Percentiles rank a stretch among this genome's conserved stretches.
These are phyloP conservation scores for Acrocephalus kingi DNA, from an alignment of 2,113 vertebrate genomes.

Conservation along the genomic window DNA sequence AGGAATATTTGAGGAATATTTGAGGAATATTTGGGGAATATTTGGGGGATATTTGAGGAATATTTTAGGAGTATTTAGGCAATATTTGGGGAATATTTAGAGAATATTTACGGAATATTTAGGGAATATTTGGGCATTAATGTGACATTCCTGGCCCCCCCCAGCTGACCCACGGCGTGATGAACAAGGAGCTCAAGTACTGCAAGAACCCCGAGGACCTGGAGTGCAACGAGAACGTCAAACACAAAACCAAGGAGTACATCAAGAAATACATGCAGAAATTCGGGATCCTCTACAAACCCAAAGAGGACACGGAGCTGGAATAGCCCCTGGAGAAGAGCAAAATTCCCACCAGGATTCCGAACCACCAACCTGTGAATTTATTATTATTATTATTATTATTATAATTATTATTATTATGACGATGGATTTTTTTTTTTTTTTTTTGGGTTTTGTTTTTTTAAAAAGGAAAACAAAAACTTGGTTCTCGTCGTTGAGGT, in stretches of 20 bases:
- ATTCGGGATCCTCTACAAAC: conserved; percentile 91
- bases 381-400: not conserved
- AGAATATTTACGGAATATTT: too few relatives aligned
- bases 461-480: not conserved
- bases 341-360: too few relatives aligned
- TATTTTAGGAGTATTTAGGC: too few relatives aligned
- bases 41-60: too few relatives aligned
- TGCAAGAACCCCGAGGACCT: conserved; percentile 97
- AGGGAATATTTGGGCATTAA: not conserved
- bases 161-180: conserved; percentile 95
- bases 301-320: conserved; percentile 95
- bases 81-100: too few relatives aligned
- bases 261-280: conserved; percentile 99
- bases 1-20: too few relatives aligned
- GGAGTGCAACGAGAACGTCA: conserved; percentile 98
- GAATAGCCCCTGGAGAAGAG: not conserved
- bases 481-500: not conserved
- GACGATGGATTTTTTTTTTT: not conserved
- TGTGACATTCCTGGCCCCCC: too few relatives aligned
- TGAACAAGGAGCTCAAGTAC: conserved; percentile 99
- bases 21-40: too few relatives aligned
- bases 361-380: conserved; percentile 1
- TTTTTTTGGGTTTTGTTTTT: not conserved
- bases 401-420: not conserved
- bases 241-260: conserved; percentile 99